A percentile compares a stretch with the other conserved stretches of the same genome.
phyloP scores from a whole-genome alignment of 2,888 invertebrate species.

The Zygogramma bicolorata region DNA sequence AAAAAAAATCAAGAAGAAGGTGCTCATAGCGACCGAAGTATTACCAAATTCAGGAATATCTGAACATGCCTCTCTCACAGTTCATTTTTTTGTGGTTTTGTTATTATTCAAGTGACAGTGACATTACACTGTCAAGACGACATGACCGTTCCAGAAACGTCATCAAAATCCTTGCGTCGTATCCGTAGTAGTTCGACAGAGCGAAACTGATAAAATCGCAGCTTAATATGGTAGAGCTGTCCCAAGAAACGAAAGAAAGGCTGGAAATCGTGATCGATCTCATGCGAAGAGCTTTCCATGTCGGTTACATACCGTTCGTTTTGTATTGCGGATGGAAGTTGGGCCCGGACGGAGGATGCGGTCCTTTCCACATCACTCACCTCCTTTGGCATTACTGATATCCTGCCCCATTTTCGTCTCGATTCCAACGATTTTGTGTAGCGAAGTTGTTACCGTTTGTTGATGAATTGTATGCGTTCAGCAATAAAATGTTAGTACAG shows the following conservation, averaged over 20 bases:
- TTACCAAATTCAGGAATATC: too few relatives aligned
- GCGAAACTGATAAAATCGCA: not conserved
- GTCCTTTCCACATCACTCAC: conserved; percentile 52
- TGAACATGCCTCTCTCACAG: too few relatives aligned
- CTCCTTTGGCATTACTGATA: conserved; percentile 58
- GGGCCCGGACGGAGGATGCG: conserved; percentile 56
- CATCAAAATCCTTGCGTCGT: not conserved
- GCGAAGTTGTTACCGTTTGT: not conserved
- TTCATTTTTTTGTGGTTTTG: too few relatives aligned
- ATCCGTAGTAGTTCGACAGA: not conserved
- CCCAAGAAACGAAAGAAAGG: conserved; percentile 49
- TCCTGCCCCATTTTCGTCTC: not conserved
- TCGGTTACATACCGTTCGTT: conserved; percentile 57
- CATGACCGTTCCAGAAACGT: not conserved
- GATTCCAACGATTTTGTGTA: not conserved
- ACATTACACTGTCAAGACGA: not conserved
- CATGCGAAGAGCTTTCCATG: conserved; percentile 48
- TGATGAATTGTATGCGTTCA: not conserved
- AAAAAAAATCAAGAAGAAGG: too few relatives aligned
- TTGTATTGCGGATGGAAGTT: conserved; percentile 56
- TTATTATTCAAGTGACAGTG: too few relatives aligned
- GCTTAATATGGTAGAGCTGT: conserved; percentile 37
- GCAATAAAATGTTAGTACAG: not conserved
- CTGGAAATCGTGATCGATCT: conserved; percentile 49
- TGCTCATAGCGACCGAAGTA: too few relatives aligned